phyloP scores from a whole-genome alignment of 2,113 vertebrate species.

The Forbesichthys papilliferus region DNA sequence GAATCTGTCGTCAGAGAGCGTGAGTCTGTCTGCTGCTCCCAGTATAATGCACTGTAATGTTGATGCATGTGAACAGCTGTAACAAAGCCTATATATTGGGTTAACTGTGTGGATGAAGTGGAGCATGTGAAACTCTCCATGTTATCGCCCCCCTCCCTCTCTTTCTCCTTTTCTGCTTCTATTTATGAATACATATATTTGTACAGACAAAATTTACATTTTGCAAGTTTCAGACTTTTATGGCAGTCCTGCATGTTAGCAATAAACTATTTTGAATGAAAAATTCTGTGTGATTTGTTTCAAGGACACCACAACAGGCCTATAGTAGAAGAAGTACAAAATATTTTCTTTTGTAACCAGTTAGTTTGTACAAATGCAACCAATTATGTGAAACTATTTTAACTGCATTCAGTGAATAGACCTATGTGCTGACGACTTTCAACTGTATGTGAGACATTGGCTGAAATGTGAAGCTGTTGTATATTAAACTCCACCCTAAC shows the following conservation, averaged over 20 bases:
- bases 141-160: slow-evolving; percentile 25
- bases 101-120: slow-evolving; percentile 44
- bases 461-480: not conserved
- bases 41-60: slow-evolving; percentile 68
- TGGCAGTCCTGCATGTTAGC: slow-evolving; percentile 82
- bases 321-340: not conserved
- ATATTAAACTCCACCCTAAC: not conserved
- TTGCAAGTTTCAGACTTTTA: slow-evolving; percentile 79
- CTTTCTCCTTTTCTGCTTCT: slow-evolving; percentile 67
- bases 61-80: slow-evolving; percentile 78
- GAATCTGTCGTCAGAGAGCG: slow-evolving; percentile 54
- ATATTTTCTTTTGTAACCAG: not conserved
- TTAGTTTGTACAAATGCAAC: no score
- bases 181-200: slow-evolving; percentile 75
- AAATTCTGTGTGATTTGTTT: not conserved
- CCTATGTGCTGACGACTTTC: not conserved
- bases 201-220: slow-evolving; percentile 70
- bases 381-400: no score
- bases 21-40: slow-evolving; percentile 54
- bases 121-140: slow-evolving; percentile 29
- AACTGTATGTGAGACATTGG: not conserved
- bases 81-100: slow-evolving; percentile 58
- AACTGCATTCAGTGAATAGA: no score
- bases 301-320: not conserved
- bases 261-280: slow-evolving; percentile 84